Base-by-base conservation (phyloP, 2,888 invertebrate species). In the Scotopteryx bipunctaria region DNA sequence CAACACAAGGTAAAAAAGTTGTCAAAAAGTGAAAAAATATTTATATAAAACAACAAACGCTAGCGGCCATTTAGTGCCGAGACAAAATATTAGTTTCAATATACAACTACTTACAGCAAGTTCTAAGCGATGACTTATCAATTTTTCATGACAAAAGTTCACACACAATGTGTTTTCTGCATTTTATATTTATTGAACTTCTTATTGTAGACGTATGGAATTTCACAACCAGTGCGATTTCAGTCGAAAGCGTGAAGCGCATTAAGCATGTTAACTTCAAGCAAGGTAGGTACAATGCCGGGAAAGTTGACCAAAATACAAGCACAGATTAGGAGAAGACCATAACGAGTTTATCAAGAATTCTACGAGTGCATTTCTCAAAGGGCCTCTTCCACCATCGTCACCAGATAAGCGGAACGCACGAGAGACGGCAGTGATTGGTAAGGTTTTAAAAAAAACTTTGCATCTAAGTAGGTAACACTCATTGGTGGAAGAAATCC, bases 1-100 rank as follows among this genome's bases (percentile, higher is more conserved):
- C 83, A 85, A 83, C 76, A 76, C 69, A 81, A 77, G 63, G 59
- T 71, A 78, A 48, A 74, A 79, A 75, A 78, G 48, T 69, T 74
- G 71, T 80, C 78, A 71, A 78, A 78, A 80, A 67, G 63, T 68
- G 76, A 78, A 74, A 73, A 81, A 76, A 78, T 78, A 64, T 70
- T 66, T 70, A 64, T 73, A 78, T 66, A 76, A 75, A 73, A 73
- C 59, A 63, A 67, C 61, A 59, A 61, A 65, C 63, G 44, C 59
- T 61, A 50, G 51, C 49, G 56, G 63, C 63, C 53, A 58, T 61
- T 59, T 62, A 55, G 59, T 61, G 63, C 61, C 61, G 58, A 66
- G 59, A 40, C 27, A 17, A 67, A 58, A 64, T 66, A 64, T 69
- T 69, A 66, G 37, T 63, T 65, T 41, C 54, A 67, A 63, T 68